Base-by-base conservation (phyloP, 1,140 invertebrate species). In the Epicauta chinensis region DNA sequence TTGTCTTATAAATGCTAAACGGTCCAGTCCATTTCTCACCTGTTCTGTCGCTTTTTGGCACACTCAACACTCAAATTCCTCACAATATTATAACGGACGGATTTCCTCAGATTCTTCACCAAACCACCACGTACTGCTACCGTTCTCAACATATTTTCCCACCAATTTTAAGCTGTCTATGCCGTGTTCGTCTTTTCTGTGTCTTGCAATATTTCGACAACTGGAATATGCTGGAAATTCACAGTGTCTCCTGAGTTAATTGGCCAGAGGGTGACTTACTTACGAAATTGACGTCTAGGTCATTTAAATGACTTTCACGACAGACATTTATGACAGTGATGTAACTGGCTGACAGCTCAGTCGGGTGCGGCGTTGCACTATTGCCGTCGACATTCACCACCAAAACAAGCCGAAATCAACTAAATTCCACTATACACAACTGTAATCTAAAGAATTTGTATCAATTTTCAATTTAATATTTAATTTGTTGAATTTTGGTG, bases 61-160 rank as follows among this genome's bases (percentile, higher is more conserved):
- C 78, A 77, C 67, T 81, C 79, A 52, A 77, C 75, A 41, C 73
- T 75, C 46, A 82, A 54, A 66, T 78, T 80, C 70, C 79, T 77
- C 41, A 78, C 71, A 55, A 75, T 58, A 67, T 80, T 82, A 40
- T 65, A 72, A 55, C 76, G 70, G 34, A 78, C 62, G 53, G 73
- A 69, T 72, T 75, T 81, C 68, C 75, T 77, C 13, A 81, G 60
- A 60, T 76, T 75, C 59, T 75, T 78, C 58, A 79, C 65, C 54
- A 81, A 71, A 61, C 81, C 81, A 64, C 80, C 82, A 74, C 81
- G 80, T 69, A 80, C 67, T 58, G 77, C 70, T 66, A 78, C 76
- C 63, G 80, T 82, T 73, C 81, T 77, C 71, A 80, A 73, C 78
- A 84, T 84, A 69, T 74, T 74, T 34, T 13, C 46, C 45, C 39